Base-by-base conservation (phyloP, 2,113 vertebrate genomes). In the Sapajus apella region DNA sequence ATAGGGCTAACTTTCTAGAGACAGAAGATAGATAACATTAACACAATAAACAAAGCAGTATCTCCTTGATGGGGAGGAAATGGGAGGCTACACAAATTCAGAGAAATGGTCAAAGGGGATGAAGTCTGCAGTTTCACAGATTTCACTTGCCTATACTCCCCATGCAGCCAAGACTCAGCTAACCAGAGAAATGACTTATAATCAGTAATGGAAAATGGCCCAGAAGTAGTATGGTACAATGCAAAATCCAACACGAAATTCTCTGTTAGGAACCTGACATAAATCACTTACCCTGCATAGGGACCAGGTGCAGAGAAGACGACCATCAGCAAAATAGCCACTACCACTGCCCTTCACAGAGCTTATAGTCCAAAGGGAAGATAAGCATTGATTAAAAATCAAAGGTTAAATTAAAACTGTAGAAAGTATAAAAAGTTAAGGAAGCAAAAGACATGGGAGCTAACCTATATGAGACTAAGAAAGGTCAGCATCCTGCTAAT, bases 351-450 rank as follows among this genome's bases (percentile, higher is more conserved):
- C 14, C 30, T 87, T 72, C 55, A 70, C 2, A 61, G 30, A 80
- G 27, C 12, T 64, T 45, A 81, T 0, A 56, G 32, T 70, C 32
- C 23, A 32, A 77, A 96, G 35, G 40, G 12, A 86, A 75, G 17
- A 90, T 23, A 68, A 9, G 20, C 43, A 56, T 6, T 79, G 20
- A 72, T 64, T 20, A 64, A 97, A 77, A 72, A 27, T 40, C 43
- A 93, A 61, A 84, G 37, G 21, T 79, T 37, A 84, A 97, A 84
- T 12, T 52, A 82, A 93, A 95, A n/a, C 52, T 89, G 1, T 61
- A 90, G 82, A 88, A 79, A 64, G 35, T 88, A 16, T 76, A 58
- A 83, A 50, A 75, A 84, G 70, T 43, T 52, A 73, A 70, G 58
- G 58, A 93, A 88, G 35, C 72, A 72, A 80, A 88, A 73, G 18